A percentile compares a stretch with the other conserved stretches of the same genome.
Evolutionary conservation across 1,140 invertebrate species (phyloP).

Genomic region (Aporrectodea caliginosa): DNA sequence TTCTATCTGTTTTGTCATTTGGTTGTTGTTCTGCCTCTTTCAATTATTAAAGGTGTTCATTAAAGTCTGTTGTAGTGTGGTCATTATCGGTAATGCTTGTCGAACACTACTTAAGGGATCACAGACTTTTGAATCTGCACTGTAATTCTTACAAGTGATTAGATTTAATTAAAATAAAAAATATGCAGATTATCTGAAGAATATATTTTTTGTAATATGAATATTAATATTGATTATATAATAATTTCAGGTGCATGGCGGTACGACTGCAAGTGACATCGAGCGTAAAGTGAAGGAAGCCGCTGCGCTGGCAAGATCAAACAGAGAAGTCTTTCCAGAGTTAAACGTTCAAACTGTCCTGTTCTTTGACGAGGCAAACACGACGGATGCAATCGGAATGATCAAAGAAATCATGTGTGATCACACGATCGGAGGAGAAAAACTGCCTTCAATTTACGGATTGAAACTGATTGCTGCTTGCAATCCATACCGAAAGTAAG

Average conservation of each 20-base stretch:
- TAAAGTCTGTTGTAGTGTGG: too few relatives aligned
- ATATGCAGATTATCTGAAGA: too few relatives aligned
- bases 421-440: conserved; percentile 40
- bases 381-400: conserved; percentile 49
- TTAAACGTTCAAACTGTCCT: conserved; percentile 46
- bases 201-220: too few relatives aligned
- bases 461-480: conserved; percentile 50
- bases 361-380: conserved; percentile 55
- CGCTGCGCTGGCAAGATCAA: conserved; percentile 38
- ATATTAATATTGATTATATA: too few relatives aligned
- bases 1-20: too few relatives aligned
- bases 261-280: conserved; percentile 44
- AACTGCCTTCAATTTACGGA: conserved; percentile 35
- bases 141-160: too few relatives aligned
- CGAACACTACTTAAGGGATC: too few relatives aligned
- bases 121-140: too few relatives aligned
- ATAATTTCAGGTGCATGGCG: conserved; percentile 51
- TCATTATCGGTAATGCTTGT: too few relatives aligned
- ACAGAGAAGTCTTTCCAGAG: conserved; percentile 34
- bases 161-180: too few relatives aligned
- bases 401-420: conserved; percentile 54
- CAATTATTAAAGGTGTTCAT: too few relatives aligned
- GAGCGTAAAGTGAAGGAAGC: conserved; percentile 42
- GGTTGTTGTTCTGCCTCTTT: too few relatives aligned
- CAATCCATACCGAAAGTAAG: conserved; percentile 51